A percentile compares a stretch with the other conserved stretches of the same genome.
These are phyloP conservation scores for Balearica regulorum DNA, from an alignment of 2,797 vertebrate species.

Conservation along the genomic window DNA sequence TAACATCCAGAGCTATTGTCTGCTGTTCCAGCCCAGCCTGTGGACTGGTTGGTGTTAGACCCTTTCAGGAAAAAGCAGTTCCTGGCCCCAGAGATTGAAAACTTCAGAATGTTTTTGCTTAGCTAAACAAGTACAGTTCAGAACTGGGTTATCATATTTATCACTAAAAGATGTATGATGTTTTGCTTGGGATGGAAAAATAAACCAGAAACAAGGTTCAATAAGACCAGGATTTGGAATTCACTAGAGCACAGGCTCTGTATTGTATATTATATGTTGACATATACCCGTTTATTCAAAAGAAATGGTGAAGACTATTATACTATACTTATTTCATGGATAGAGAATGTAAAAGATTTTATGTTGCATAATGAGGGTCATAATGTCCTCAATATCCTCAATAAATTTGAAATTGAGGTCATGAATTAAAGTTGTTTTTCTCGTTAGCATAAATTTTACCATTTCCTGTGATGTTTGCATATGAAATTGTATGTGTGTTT, in stretches of 20 bases:
- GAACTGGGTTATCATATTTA: slow-evolving; percentile 17
- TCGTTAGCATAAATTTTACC: background rate
- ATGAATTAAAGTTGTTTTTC: background rate
- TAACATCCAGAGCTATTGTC: slow-evolving; percentile 3
- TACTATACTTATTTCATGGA: background rate
- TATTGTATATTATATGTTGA: background rate
- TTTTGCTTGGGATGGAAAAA: slow-evolving; percentile 34
- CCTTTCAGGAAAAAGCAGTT: slow-evolving; percentile 17
- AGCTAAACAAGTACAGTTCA: slow-evolving; percentile 27
- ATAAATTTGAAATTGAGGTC: background rate
- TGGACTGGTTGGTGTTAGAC: background rate
- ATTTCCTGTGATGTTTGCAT: background rate
- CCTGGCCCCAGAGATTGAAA: slow-evolving; percentile 13
- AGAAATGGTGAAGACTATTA: background rate
- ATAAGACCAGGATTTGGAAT: background rate
- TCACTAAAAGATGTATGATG: background rate
- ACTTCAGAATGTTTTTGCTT: background rate
- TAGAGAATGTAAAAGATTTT: background rate
- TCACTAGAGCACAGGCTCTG: background rate
- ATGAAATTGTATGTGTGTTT: background rate
- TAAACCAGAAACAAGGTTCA: slow-evolving; percentile 14
- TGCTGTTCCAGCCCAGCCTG: slow-evolving; percentile 15
- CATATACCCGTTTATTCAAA: background rate
- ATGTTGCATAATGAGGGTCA: background rate
- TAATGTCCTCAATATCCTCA: background rate